Base-by-base conservation (phyloP, 2,888 invertebrate genomes). In the Ischnus inquisitorius region DNA sequence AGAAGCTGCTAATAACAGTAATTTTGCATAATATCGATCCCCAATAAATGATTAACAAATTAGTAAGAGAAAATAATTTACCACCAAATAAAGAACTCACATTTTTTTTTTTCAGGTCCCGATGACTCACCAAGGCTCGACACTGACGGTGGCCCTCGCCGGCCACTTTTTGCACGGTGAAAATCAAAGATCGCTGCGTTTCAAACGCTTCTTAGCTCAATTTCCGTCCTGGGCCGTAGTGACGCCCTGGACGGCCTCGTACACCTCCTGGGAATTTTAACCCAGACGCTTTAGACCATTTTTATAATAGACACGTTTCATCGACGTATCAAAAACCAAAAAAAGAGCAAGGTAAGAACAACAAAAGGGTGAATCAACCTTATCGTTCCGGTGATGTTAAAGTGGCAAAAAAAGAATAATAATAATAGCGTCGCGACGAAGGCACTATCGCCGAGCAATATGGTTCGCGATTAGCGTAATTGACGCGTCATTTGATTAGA, bases 211-310 rank as follows among this genome's bases (percentile, higher is more conserved):
- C 86, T 93, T 96, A 85, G 90, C 90, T 14, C 94, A 95, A 88
- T 95, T 96, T 91, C 97, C 97, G 46, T 89, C 94, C 0, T 96
- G 96, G 96, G 94, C 95, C 41, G 96, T 96, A 25, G 94, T 95
- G 76, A 95, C 95, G 46, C 96, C 96, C 85, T 97, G 97, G 97
- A 95, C 95, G 81, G 95, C 96, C 1, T 95, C 96, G 71, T 95
- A 96, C 91, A 96, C 96, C 88, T 95, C 96, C 6, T 96, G 94
- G 93, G 93, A 94, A 85, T 94, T 94, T 91, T 95, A 93, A 91
- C 62, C 0, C 12, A n/a, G 65, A 68, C 51, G 22, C 41, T 75
- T 22, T 34, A 43, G 62, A 19, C 8, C 19, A 22, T 75, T 60
- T 60, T 57, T 71, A 25, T 60, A 62, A 48, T 34, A 62, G 39